Conservation (phyloP, 2,797 vertebrate species). For the Nothura maculosa region DNA sequence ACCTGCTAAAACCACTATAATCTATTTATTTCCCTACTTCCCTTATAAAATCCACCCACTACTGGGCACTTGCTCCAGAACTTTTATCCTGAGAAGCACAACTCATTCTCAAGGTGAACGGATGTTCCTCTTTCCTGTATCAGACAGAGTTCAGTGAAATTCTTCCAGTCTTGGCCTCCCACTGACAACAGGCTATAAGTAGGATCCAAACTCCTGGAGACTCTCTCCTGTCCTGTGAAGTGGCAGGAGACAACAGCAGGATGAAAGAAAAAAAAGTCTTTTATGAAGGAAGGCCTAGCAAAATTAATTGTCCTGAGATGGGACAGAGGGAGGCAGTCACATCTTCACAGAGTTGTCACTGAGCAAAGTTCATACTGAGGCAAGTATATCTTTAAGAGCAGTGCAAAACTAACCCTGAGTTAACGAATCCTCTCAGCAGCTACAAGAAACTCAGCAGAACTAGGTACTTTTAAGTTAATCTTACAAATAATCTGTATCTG, state of each 20-base stretch:
- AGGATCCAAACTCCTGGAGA: not conserved
- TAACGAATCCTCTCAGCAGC: slow-evolving; percentile 19
- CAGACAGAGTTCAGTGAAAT: not conserved
- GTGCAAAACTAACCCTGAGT: not conserved
- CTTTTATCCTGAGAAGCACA: not conserved
- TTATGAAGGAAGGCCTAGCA: not conserved
- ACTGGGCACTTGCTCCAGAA: not conserved
- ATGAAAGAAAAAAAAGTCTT: not conserved
- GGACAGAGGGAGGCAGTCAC: not conserved
- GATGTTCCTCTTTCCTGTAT: not conserved
- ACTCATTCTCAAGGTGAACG: not conserved
- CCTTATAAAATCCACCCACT: not conserved
- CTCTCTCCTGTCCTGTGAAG: no score
- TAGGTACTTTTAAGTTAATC: not conserved
- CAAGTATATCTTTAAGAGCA: not conserved
- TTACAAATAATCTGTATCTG: slow-evolving; percentile 63
- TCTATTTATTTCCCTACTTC: not conserved
- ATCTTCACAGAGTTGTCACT: not conserved
- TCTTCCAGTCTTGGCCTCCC: no score
- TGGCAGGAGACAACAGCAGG: not conserved
- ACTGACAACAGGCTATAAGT: not conserved
- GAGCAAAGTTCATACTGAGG: not conserved
- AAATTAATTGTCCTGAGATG: not conserved
- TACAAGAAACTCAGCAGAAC: not conserved
- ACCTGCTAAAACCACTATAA: not conserved